phyloP scores from a whole-genome alignment of 2,113 vertebrate species.

The Amia ocellicauda region DNA sequence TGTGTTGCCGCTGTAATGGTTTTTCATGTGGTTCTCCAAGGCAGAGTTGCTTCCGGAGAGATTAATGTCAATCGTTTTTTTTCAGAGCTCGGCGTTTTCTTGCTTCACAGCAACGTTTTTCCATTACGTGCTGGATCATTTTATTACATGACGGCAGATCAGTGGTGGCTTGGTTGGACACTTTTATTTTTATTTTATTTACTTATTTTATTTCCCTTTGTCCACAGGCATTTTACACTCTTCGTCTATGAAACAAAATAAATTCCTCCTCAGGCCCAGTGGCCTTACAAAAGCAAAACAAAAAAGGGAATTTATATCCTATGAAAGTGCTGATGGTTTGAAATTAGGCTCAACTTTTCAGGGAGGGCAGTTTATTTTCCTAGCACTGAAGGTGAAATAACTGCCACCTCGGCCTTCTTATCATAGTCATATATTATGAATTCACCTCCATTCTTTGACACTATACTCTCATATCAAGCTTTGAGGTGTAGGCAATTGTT shows the following conservation, averaged over 20 bases:
- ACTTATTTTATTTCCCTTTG: background rate
- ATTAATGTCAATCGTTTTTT: background rate
- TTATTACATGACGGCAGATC: background rate
- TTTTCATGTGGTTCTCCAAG: background rate
- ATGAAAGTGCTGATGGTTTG: constrained; percentile 5
- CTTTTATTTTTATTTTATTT: background rate
- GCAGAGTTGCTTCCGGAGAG: background rate
- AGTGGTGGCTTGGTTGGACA: background rate
- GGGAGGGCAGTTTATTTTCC: constrained; percentile 1
- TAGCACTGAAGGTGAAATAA: constrained; percentile 16
- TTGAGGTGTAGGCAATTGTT: constrained; percentile 14
- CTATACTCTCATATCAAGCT: constrained; percentile 16
- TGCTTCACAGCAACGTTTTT: background rate
- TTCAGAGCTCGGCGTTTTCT: background rate
- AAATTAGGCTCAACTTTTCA: background rate
- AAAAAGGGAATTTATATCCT: background rate
- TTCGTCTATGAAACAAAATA: background rate
- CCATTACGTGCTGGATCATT: constrained; percentile 4
- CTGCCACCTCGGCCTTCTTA: constrained; percentile 10
- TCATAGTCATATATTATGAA: constrained; percentile 11
- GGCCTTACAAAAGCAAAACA: background rate
- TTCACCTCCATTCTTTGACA: background rate
- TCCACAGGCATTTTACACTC: background rate
- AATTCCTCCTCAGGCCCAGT: background rate
- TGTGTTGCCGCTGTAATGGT: background rate